Conservation (phyloP, 2,888 invertebrate species). For the Ceramica pisi region DNA sequence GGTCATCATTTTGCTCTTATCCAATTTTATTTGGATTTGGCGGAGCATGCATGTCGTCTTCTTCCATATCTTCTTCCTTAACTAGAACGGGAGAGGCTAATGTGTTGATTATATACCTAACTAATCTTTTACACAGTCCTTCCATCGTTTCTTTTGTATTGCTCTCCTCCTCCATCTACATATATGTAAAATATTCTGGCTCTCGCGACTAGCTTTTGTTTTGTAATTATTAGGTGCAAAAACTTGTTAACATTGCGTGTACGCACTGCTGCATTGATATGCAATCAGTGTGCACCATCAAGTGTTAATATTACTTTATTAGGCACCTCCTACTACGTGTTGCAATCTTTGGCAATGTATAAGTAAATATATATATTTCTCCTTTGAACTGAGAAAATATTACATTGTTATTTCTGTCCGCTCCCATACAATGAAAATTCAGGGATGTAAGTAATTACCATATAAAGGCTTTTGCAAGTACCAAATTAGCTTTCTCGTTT, state of each 20-base stretch:
- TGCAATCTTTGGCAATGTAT: slow-evolving; percentile 24
- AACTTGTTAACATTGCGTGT: slow-evolving; percentile 16
- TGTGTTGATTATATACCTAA: too few species aligned
- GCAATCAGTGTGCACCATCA: slow-evolving; percentile 19
- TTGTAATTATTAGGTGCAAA: slow-evolving; percentile 20
- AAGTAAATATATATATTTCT: neutral
- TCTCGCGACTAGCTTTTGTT: neutral
- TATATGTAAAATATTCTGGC: neutral
- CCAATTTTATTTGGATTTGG: neutral
- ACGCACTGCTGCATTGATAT: slow-evolving; percentile 5
- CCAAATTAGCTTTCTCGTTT: slow-evolving; percentile 6
- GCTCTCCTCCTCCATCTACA: neutral
- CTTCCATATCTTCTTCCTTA: neutral
- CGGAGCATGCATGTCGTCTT: neutral
- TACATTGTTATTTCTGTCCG: neutral
- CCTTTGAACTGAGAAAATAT: slow-evolving; percentile 1
- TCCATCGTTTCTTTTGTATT: neutral
- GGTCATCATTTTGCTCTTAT: neutral
- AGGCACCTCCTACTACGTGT: neutral
- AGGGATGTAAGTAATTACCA: neutral
- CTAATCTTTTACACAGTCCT: neutral
- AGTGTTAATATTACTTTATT: neutral
- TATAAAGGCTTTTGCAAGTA: neutral
- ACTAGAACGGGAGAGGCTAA: too few species aligned
- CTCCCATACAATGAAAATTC: too few species aligned